phyloP scores from a whole-genome alignment of 1,140 invertebrate species.

The Drosophila truncata region DNA sequence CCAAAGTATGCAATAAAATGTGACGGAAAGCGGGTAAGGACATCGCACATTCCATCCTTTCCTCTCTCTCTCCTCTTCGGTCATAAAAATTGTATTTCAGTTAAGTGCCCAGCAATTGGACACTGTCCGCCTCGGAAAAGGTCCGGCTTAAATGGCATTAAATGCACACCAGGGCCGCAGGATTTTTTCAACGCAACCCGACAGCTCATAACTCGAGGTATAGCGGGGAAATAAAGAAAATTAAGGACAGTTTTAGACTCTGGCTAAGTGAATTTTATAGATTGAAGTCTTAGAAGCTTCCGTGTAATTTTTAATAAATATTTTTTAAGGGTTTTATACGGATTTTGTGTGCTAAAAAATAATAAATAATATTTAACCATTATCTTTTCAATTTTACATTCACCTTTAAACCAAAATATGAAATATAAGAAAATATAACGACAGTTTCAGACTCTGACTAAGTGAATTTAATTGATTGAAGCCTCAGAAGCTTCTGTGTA shows the following conservation, averaged over 20 bases:
- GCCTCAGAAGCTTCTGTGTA: no score
- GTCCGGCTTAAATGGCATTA: conserved; percentile 67
- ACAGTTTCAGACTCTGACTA: neutral
- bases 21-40: conserved; percentile 15
- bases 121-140: conserved; percentile 41
- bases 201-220: conserved; percentile 31
- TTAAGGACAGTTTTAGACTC: neutral
- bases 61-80: neutral
- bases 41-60: neutral
- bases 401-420: neutral
- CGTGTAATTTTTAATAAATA: neutral
- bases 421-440: conserved; percentile 4
- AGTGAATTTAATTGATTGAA: conserved; percentile 2
- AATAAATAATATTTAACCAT: neutral
- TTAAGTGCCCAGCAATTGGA: conserved; percentile 65
- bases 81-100: conserved; percentile 69
- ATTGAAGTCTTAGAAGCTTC: neutral
- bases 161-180: conserved; percentile 38
- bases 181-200: conserved; percentile 21
- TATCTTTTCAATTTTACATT: neutral
- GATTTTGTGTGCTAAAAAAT: neutral
- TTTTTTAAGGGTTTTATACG: neutral
- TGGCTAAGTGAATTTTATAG: conserved; percentile 3
- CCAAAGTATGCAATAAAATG: conserved; percentile 65
- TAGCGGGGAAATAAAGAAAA: conserved; percentile 2